Conservation (phyloP, 2,113 vertebrate genomes). For the Pandion haliaetus region DNA sequence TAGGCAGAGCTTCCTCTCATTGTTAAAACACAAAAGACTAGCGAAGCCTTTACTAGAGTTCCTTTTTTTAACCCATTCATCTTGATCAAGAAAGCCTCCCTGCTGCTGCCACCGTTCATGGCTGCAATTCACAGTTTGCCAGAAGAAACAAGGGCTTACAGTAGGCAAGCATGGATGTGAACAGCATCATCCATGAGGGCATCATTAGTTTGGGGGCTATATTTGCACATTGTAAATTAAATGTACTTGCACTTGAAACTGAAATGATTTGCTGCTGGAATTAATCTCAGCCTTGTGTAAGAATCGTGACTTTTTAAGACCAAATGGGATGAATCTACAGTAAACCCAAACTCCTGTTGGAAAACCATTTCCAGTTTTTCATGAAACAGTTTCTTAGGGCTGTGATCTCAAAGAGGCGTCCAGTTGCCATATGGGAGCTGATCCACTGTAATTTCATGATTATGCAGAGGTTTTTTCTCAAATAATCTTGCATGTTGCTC, state of each 20-base stretch:
- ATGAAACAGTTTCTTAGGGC: not conserved
- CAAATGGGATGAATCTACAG: not conserved
- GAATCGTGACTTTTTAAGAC: not conserved
- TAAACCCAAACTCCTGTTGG: not conserved
- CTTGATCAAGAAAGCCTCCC: not conserved
- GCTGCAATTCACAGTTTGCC: not conserved
- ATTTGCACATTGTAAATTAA: not conserved
- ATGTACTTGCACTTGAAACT: not conserved
- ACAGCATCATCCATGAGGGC: not conserved
- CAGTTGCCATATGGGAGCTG: not conserved
- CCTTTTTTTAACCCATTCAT: conserved; percentile 66
- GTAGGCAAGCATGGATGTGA: not conserved
- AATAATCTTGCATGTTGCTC: not conserved
- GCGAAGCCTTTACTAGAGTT: conserved; percentile 29
- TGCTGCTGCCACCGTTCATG: not conserved
- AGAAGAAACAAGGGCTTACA: not conserved
- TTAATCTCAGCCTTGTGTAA: not conserved
- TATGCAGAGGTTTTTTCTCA: not conserved
- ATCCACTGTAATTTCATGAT: not conserved
- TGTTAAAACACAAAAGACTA: conserved; percentile 73
- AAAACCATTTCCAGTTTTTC: not conserved
- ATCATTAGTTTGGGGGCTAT: not conserved
- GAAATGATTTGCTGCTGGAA: not conserved
- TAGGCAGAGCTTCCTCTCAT: conserved; percentile 73
- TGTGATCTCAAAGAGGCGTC: not conserved